These are phyloP conservation scores for Thrips palmi DNA, from an alignment of 1,140 invertebrate genomes.

Conservation along the genomic window DNA sequence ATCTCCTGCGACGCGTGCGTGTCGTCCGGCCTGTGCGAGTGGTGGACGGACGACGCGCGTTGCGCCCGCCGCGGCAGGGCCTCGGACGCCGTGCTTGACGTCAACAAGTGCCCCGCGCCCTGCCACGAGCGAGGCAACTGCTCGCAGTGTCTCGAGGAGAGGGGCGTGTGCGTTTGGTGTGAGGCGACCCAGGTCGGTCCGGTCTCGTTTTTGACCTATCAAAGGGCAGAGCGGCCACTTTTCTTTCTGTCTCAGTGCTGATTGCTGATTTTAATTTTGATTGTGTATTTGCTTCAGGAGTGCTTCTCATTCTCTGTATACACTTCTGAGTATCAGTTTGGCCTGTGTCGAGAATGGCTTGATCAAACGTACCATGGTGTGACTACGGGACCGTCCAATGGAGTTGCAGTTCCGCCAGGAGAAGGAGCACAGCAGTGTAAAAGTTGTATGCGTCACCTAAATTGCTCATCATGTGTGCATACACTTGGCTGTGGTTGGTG, in stretches of 20 bases:
- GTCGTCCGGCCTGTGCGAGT: constrained; percentile 52
- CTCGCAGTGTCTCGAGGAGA: constrained; percentile 61
- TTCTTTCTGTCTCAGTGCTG: constrained; percentile 1
- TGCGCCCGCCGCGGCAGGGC: constrained; percentile 57
- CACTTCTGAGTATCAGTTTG: constrained; percentile 84
- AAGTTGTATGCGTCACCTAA: constrained; percentile 53
- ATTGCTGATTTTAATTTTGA: neutral
- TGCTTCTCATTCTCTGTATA: constrained; percentile 91
- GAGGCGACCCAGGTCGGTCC: constrained; percentile 55
- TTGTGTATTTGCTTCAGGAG: constrained; percentile 27
- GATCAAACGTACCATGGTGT: constrained; percentile 42
- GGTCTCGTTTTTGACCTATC: constrained; percentile 6
- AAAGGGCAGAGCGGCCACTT: neutral
- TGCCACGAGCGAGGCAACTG: constrained; percentile 60
- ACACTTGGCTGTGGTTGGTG: constrained; percentile 88
- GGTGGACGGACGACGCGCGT: constrained; percentile 66
- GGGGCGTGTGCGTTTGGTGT: constrained; percentile 87
- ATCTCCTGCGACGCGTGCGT: constrained; percentile 69
- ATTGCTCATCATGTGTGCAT: constrained; percentile 63
- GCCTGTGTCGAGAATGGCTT: constrained; percentile 79
- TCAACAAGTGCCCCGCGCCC: constrained; percentile 47
- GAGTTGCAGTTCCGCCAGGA: constrained; percentile 23
- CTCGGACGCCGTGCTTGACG: constrained; percentile 34
- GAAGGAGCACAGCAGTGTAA: constrained; percentile 40
- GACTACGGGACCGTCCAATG: constrained; percentile 16